Percentiles rank a stretch among this genome's conserved stretches.
These are phyloP conservation scores for Lemur catta DNA, from an alignment of 2,797 vertebrate species.

Conservation along the genomic window DNA sequence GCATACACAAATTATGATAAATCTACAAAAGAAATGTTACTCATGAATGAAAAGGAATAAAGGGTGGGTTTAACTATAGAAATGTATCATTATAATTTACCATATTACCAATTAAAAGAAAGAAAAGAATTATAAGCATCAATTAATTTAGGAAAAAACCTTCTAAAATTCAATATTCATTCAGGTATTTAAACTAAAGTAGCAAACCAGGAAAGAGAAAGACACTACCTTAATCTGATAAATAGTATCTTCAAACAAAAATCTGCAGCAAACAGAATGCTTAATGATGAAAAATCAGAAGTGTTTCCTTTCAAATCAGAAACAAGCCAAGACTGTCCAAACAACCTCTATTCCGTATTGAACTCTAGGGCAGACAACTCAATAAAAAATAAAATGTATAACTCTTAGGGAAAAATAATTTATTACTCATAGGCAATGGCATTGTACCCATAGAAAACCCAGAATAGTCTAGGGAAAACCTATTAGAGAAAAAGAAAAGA, in stretches of 20 bases:
- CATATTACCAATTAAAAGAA: not conserved
- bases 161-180: not conserved
- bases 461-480: not conserved
- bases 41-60: constrained; percentile 5
- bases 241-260: constrained; percentile 53
- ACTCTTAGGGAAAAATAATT: not conserved
- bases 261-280: constrained; percentile 38
- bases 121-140: not conserved
- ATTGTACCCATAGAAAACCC: not conserved
- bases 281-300: constrained; percentile 49
- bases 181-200: constrained; percentile 18
- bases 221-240: constrained; percentile 14
- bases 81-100: not conserved
- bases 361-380: not conserved
- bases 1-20: not conserved
- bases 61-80: not conserved
- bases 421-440: not conserved
- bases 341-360: not conserved
- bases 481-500: not conserved
- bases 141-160: not conserved
- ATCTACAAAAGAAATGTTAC: not conserved
- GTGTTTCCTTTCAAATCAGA: constrained; percentile 46
- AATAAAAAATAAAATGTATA: not conserved
- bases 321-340: constrained; percentile 10
- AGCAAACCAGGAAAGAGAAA: not conserved